Evolutionary conservation across 2,113 vertebrate species (phyloP), one percentile per base, ranked within the genome.

Genomic region (Ptilonorhynchus violaceus): DNA sequence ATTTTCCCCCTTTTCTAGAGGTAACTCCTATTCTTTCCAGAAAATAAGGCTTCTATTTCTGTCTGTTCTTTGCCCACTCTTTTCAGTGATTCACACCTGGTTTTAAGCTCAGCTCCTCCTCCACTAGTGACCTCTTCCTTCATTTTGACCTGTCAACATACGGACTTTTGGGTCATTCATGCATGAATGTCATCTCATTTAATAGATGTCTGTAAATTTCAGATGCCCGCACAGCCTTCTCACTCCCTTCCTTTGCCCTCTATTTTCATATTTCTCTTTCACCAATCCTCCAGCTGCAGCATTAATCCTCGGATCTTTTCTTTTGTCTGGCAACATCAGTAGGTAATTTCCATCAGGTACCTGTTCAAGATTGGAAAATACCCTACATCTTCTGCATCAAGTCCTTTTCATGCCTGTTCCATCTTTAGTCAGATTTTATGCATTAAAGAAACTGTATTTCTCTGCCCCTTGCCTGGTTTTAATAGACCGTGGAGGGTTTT

Each of bases 301-400:
- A 1, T 13, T 93, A 85, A 93, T 91, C 68, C 60, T 95, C 56
- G 68, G 84, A 87, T 93, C 47, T 92, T 92, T 91, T 89, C 81
- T 89, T 85, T 90, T 75, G 53, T 87, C 94, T 91, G 94, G 84
- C 47, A 96, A 81, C 86, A 87, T 89, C 77, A 92, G 35, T 22
- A 75, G 39, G 66, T 31, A 75, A 91, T 91, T 94, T 92, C 73
- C 64, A 89, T 87, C 80, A 89, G 86, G 64, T 93, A 77, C 42
- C 35, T 70, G 49, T 81, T 89, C 89, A 95, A 84, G 47, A 87
- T 68, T 52, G 92, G 73, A 91, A 96, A 95, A 69, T 68, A 92
- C 33, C 49, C 74, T 75, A 58, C 66, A 82, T 77, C 58, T 96
- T 82, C 89, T 95, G 87, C 92, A 82, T 66, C 53, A 78, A 91